Conservation (phyloP, 1,140 invertebrate species). For the Acyrthosiphon pisum region DNA sequence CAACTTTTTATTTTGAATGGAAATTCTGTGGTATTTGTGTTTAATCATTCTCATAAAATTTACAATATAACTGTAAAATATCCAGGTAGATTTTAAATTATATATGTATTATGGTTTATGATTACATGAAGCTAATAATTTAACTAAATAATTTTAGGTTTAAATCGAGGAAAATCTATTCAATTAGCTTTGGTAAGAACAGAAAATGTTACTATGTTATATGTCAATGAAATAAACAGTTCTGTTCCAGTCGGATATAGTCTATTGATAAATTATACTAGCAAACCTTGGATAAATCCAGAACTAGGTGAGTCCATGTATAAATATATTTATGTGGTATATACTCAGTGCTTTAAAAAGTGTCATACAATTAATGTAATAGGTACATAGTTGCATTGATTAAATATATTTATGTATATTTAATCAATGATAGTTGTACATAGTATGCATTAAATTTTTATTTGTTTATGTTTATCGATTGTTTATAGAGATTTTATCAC, state of each 20-base stretch:
- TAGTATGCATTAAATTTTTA: background rate
- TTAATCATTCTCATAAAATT: slow-evolving; percentile 82
- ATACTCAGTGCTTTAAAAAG: background rate
- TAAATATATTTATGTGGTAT: background rate
- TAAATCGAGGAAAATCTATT: slow-evolving; percentile 81
- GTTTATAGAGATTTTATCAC: slow-evolving; percentile 78
- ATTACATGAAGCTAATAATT: background rate
- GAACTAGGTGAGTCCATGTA: slow-evolving; percentile 69
- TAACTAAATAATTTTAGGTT: slow-evolving; percentile 63
- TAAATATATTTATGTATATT: too few species aligned
- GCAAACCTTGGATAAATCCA: slow-evolving; percentile 84
- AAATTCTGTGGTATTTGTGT: slow-evolving; percentile 78
- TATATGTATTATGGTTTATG: background rate
- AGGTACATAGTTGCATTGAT: too few species aligned
- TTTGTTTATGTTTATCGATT: background rate
- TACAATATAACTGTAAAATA: slow-evolving; percentile 79
- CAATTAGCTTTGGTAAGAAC: slow-evolving; percentile 82
- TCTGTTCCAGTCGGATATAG: slow-evolving; percentile 74
- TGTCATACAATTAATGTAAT: background rate
- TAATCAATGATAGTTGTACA: too few species aligned
- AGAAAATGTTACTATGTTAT: slow-evolving; percentile 76
- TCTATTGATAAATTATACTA: slow-evolving; percentile 77
- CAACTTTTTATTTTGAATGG: slow-evolving; percentile 84
- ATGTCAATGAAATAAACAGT: slow-evolving; percentile 82
- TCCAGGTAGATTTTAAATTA: slow-evolving; percentile 64